Percentiles rank a stretch among this genome's conserved stretches.
phyloP scores from a whole-genome alignment of 2,888 invertebrate species.

The Rhorus exstirpatorius region DNA sequence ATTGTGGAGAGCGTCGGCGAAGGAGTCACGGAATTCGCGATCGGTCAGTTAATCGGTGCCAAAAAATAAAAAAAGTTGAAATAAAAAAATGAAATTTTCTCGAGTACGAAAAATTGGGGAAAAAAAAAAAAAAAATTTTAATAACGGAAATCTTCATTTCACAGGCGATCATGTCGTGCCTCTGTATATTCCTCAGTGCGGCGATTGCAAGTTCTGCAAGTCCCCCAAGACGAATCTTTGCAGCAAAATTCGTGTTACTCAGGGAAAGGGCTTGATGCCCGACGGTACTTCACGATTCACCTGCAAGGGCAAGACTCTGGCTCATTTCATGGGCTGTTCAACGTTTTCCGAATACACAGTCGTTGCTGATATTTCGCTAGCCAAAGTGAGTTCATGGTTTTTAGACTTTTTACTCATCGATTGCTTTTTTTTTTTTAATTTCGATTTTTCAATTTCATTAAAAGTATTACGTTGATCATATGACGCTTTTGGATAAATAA shows the following conservation, averaged over 20 bases:
- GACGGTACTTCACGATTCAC: constrained; percentile 96
- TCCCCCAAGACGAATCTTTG: constrained; percentile 99
- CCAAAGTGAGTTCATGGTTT: constrained; percentile 89
- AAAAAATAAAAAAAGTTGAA: not conserved
- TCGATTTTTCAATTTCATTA: no score
- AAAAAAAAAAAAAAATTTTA: not conserved
- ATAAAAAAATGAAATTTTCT: not conserved
- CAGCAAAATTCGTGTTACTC: constrained; percentile 94
- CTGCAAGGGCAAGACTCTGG: constrained; percentile 92
- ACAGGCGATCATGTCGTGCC: constrained; percentile 98
- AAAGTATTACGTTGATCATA: no score
- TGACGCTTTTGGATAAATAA: no score
- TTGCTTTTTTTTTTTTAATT: constrained; percentile 13
- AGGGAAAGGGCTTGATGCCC: constrained; percentile 96
- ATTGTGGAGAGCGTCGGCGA: constrained; percentile 98
- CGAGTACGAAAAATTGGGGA: no score
- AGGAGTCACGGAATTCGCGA: constrained; percentile 94
- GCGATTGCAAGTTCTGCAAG: constrained; percentile 98
- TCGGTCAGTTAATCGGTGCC: constrained; percentile 88
- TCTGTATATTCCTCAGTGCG: constrained; percentile 98
- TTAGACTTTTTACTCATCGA: not conserved
- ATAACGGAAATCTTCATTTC: constrained; percentile 67
- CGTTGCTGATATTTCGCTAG: constrained; percentile 97
- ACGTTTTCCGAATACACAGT: constrained; percentile 98
- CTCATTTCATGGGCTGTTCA: constrained; percentile 98